phyloP scores from a whole-genome alignment of 2,113 vertebrate species.

The Coturnix japonica region DNA sequence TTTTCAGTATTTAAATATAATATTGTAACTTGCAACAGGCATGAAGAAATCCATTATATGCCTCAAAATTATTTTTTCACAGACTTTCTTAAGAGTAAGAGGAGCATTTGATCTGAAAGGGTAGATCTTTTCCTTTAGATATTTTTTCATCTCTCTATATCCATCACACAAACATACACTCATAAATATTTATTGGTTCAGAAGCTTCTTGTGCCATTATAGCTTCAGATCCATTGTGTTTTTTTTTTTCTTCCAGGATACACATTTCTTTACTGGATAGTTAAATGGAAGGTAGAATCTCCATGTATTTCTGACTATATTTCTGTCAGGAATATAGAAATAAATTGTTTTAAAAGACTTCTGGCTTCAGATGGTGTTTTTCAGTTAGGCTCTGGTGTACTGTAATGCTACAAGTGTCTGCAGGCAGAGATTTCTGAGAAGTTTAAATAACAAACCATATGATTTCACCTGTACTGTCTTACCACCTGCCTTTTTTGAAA shows the following conservation, averaged over 20 bases:
- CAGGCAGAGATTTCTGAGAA: slow-evolving; percentile 9
- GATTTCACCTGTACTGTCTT: background rate
- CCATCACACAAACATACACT: background rate
- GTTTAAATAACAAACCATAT: slow-evolving; percentile 46
- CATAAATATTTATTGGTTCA: background rate
- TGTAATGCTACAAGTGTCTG: background rate
- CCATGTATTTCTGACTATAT: background rate
- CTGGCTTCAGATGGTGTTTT: background rate
- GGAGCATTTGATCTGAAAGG: background rate
- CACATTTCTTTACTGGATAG: background rate
- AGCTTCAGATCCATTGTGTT: background rate
- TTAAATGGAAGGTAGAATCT: background rate
- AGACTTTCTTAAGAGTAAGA: background rate
- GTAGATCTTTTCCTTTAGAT: background rate
- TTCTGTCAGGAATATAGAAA: background rate
- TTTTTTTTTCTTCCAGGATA: background rate
- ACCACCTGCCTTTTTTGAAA: background rate
- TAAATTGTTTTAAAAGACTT: background rate
- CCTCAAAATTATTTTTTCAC: background rate
- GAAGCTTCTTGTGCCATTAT: background rate
- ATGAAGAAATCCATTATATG: background rate
- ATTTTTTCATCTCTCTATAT: background rate
- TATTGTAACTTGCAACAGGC: background rate
- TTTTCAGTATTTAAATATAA: background rate
- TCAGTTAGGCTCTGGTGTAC: background rate